phyloP scores from a whole-genome alignment of 2,888 invertebrate genomes.

The Drosophila barbarae region DNA sequence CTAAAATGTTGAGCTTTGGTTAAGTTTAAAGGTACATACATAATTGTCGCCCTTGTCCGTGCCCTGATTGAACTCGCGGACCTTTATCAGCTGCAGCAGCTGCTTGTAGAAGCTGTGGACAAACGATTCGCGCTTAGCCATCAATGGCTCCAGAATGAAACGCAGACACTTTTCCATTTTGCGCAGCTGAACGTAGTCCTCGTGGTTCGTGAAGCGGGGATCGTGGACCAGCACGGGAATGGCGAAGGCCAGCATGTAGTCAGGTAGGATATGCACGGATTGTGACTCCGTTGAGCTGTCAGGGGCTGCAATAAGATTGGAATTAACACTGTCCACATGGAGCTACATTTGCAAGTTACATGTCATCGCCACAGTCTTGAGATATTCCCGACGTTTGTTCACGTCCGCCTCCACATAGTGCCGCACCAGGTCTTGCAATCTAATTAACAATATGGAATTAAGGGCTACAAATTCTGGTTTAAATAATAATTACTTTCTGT shows the following conservation, averaged over 20 bases:
- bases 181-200: conserved; percentile 88
- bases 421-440: conserved; percentile 81
- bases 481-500: conserved; percentile 83
- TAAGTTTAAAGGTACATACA: conserved; percentile 37
- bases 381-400: conserved; percentile 93
- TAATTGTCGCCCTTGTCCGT: conserved; percentile 82
- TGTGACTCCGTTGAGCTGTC: conserved; percentile 81
- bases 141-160: conserved; percentile 96
- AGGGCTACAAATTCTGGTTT: no score
- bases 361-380: conserved; percentile 88
- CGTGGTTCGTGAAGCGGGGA: conserved; percentile 88
- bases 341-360: conserved; percentile 52
- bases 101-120: conserved; percentile 97
- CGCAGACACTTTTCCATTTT: conserved; percentile 92
- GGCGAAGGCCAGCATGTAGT: conserved; percentile 98
- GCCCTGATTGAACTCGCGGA: conserved; percentile 90
- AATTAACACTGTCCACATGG: neutral
- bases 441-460: conserved; percentile 24
- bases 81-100: conserved; percentile 95
- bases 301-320: conserved; percentile 43
- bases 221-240: conserved; percentile 97
- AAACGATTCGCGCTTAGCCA: conserved; percentile 95
- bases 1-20: no score
- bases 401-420: conserved; percentile 94
- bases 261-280: conserved; percentile 93